Base-by-base conservation (phyloP, 2,797 vertebrate genomes). In the Sphaeramia orbicularis region DNA sequence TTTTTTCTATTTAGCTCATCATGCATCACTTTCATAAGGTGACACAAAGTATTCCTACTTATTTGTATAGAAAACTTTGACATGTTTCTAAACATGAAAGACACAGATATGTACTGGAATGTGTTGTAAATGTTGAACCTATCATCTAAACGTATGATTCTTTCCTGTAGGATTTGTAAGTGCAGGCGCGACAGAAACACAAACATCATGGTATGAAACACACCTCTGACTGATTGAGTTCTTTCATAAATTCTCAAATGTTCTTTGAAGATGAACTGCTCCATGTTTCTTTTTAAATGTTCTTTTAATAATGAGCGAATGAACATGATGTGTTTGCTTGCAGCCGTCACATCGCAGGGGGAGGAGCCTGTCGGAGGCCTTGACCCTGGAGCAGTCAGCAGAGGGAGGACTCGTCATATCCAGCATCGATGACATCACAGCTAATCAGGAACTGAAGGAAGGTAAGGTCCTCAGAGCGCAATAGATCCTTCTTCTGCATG, bases 361-460 rank as follows among this genome's bases (percentile, higher is more conserved):
- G 35, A 69, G 83, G 73, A 94, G 93, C 59, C 84, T 94, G 36
- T 94, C 94, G 24, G 91, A 94, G 0, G 89, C 83, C 14, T 41
- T 94, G 71, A 88, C 88, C 7, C 74, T 93, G 74, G 93, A 92
- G 55, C 88, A 76, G 19, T 75, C 84, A 2, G 86, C 85, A 0
- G 65, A 76, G 2, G 91, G 91, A 1, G 71, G 65, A 0, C 52
- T 93, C 49, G 55, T 89, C 35, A 65, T 93, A 5, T 87, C 91
- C 63, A 86, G 81, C 45, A 65, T 91, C 36, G 76, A 59, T 41
- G 50, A 51, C 37, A 48, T 44, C 32, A 74, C 86, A 21, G 67
- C 65, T 13, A 66, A 51, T 62, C 79, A 75, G 55, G 80, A 83
- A 16, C 45, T 93, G 40, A 80, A 65, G 15, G 67, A 93, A 90